Conservation (phyloP, 2,888 invertebrate genomes). For the Charanyca ferruginea region DNA sequence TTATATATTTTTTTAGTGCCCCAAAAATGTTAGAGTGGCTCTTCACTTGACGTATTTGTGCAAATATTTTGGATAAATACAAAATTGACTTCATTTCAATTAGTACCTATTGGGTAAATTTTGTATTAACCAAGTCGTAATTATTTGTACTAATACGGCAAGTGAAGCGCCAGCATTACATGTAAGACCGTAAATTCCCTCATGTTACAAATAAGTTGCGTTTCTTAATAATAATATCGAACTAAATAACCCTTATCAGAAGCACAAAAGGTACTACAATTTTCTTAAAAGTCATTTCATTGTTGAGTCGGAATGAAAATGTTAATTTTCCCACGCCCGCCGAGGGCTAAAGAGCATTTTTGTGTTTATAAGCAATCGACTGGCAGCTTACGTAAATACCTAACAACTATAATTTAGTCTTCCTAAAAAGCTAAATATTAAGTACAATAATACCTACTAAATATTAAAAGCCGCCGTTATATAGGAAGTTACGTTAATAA, state of each 20-base stretch:
- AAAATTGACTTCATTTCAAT: no score
- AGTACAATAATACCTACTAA: not conserved
- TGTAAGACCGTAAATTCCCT: not conserved
- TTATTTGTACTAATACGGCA: no score
- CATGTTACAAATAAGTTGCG: not conserved
- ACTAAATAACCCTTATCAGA: conserved; percentile 12
- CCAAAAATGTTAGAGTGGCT: no score
- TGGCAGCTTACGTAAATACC: conserved; percentile 18
- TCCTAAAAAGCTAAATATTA: conserved; percentile 13
- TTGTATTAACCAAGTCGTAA: no score
- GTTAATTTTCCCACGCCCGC: conserved; percentile 50
- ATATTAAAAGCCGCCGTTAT: not conserved
- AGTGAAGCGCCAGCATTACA: no score
- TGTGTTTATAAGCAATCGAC: conserved; percentile 53
- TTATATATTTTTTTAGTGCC: not conserved
- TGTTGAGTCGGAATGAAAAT: conserved; percentile 43
- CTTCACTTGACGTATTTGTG: no score
- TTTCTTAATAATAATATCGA: conserved; percentile 1
- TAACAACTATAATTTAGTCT: conserved; percentile 4
- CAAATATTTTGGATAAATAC: no score
- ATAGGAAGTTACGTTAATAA: no score
- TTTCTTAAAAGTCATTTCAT: conserved; percentile 22
- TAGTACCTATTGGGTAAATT: no score
- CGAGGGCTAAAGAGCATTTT: conserved; percentile 52
- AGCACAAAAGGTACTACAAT: conserved; percentile 20